Conservation (phyloP, 2,888 invertebrate genomes). For the Limnephilus rhombicus region DNA sequence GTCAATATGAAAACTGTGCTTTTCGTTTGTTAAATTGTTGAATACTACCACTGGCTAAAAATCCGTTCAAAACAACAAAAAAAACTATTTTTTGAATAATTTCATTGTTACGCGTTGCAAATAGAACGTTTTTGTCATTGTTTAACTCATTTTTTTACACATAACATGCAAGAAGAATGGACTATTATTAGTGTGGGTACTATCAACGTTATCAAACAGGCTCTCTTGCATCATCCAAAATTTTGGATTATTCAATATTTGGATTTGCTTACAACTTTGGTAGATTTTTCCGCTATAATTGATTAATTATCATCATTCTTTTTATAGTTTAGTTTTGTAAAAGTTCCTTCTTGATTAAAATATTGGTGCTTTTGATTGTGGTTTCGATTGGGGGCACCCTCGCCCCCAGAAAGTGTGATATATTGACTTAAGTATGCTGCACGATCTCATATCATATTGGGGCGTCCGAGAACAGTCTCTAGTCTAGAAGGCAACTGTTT, state of each 20-base stretch:
- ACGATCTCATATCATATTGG: constrained; percentile 65
- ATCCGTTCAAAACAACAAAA: neutral
- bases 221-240: neutral
- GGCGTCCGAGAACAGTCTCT: constrained; percentile 61
- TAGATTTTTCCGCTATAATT: neutral
- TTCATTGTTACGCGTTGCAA: neutral
- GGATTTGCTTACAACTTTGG: neutral
- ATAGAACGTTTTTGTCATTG: neutral
- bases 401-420: constrained; percentile 62
- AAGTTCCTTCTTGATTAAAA: constrained; percentile 59
- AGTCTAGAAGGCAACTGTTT: constrained; percentile 64
- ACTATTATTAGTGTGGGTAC: neutral
- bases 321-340: neutral
- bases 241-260: no score
- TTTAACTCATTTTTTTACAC: no score
- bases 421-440: constrained; percentile 60
- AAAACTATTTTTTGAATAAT: neutral
- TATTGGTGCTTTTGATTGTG: constrained; percentile 63
- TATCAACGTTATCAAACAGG: neutral
- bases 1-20: no score
- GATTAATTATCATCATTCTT: neutral
- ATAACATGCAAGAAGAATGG: neutral
- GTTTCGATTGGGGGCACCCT: constrained; percentile 43
- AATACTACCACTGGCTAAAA: neutral
- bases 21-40: no score